Evolutionary conservation across 1,140 invertebrate species (phyloP), one percentile per base, ranked within the genome.

Genomic region (Cyrtorhinus lividipennis): DNA sequence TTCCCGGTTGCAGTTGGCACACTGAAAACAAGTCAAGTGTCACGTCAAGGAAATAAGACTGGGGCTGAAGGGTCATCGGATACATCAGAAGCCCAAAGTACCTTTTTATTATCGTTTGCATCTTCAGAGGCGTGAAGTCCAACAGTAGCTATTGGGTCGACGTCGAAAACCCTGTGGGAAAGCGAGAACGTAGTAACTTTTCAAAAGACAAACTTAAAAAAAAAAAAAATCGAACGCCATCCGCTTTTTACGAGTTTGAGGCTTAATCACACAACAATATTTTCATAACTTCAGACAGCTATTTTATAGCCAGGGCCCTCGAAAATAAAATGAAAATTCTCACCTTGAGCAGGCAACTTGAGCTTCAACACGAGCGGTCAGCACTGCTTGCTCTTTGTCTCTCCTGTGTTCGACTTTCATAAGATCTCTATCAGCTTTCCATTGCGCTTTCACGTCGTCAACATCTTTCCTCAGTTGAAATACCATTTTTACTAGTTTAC

Each of bases 1-100:
- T 71, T 90, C 88, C 62, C 88, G 77, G 73, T 90, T 87, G 68
- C 88, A 92, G 71, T 91, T 92, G 13, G 86, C 86, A 75, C 88
- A 92, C 84, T 88, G 68, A 61, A 61, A 77, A 79, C 24, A 73
- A 69, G 66, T 3, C 1, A 62, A 18, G 18, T 18, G 30, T 62
- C 48, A 53, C 10, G 20, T 13, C 18, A 20, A 66, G 0, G 13
- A 45, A 46, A 45, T 38, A 38, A 38, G 5, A 38, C 5, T 38
- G 5, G 15, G 30, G 30, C 30, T 8, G 30, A 38, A 38, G n/a
- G 71, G 59, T 70, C 70, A 18, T 70, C 70, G 65, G 72, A 60
- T 24, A 71, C 71, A 69, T 74, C n/a, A n/a, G n/a, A n/a, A n/a
- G 22, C 30, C 15, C 30, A 38, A 38, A 15, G 46, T 65, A 72